Base-by-base conservation (phyloP, 2,888 invertebrate species). In the Drosophila siamana region DNA sequence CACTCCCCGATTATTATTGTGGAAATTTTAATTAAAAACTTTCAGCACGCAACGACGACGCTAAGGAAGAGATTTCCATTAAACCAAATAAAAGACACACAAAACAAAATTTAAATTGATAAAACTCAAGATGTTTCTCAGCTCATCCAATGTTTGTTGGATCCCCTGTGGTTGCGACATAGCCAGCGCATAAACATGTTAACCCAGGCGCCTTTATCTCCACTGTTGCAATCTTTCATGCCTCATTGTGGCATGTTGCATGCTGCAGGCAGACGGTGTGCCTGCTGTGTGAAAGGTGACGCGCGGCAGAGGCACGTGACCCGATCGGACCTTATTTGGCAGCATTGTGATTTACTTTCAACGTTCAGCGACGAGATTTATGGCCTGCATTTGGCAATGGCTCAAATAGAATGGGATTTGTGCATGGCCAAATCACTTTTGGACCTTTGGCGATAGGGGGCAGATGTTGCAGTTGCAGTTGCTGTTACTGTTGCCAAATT, bases 181-280 rank as follows among this genome's bases (percentile, higher is more conserved):
- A n/a, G 22, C 13, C 26, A 11, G n/a, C 6, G 36, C 44, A 51
- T 24, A 57, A 38, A 51, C 66, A 75, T 69, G 54, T 76, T 71
- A 48, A 41, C 30, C 28, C 28, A 24, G 63, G 67, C 72, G 69
- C 69, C 78, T 60, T 33, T 59, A 51, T 43, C 62, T 48, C 43
- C 51, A 43, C 61, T 70, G 75, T 66, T 38, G 80, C 83, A 74
- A 72, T 79, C 62, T 79, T 57, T 50, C 70, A 69, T 70, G 86
- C 65, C 63, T 26, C 56, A 55, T 66, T 62, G 68, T 66, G 66
- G 81, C 78, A 67, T 15, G 41, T 59, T 47, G 59, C 43, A 61
- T 64, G 47, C 52, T 70, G 55, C 67, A 60, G 44, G 55, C 19
- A n/a, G n/a, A n/a, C n/a, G n/a, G 55, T 46, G 71, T 22, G 55